A percentile compares a stretch with the other conserved stretches of the same genome.
These are phyloP conservation scores for Rutilus rutilus DNA, from an alignment of 2,113 vertebrate genomes.

Conservation along the genomic window DNA sequence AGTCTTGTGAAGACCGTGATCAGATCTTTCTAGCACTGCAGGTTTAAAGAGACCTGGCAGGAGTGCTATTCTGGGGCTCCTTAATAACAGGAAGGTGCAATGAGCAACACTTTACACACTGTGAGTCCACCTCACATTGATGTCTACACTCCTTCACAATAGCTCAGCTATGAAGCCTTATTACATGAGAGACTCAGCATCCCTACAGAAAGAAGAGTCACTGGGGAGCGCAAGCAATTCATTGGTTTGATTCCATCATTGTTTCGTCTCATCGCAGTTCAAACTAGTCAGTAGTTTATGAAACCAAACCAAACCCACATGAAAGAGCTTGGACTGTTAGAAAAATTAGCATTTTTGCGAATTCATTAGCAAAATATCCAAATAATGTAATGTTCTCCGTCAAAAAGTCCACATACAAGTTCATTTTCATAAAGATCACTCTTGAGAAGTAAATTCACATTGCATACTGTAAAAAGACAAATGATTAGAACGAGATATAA, in stretches of 20 bases:
- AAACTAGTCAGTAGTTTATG: conserved; percentile 65
- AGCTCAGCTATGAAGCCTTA: conserved; percentile 60
- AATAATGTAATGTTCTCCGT: neutral
- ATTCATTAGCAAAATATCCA: neutral
- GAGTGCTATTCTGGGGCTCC: conserved; percentile 43
- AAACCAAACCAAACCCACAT: conserved; percentile 44
- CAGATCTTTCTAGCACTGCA: conserved; percentile 49
- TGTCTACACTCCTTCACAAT: conserved; percentile 57
- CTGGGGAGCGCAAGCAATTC: conserved; percentile 65
- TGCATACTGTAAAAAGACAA: neutral
- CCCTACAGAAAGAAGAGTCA: conserved; percentile 61
- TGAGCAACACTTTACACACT: conserved; percentile 54
- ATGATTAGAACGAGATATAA: neutral
- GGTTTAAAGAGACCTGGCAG: conserved; percentile 48
- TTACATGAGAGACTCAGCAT: conserved; percentile 67
- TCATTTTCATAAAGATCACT: neutral
- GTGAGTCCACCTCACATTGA: conserved; percentile 55
- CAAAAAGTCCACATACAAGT: neutral
- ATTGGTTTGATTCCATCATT: conserved; percentile 64
- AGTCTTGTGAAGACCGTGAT: conserved; percentile 38
- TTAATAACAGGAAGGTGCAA: conserved; percentile 51
- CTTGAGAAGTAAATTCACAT: conserved; percentile 9
- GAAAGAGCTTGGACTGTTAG: neutral
- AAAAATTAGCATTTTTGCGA: neutral
- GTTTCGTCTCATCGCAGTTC: conserved; percentile 52